phyloP scores from a whole-genome alignment of 2,888 invertebrate species.

The Drosophila leonis region DNA sequence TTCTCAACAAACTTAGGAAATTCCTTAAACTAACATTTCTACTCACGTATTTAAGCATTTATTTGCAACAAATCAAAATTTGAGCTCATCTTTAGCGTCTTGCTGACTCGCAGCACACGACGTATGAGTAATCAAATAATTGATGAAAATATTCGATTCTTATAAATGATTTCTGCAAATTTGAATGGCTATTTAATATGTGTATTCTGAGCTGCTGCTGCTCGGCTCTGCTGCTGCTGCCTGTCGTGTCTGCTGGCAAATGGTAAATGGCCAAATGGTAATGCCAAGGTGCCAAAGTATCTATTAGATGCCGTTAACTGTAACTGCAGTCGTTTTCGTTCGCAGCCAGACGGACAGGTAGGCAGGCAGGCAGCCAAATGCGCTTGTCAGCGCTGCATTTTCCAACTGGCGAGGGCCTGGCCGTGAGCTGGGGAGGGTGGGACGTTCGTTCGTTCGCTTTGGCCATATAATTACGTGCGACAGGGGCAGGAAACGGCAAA shows the following conservation, averaged over 20 bases:
- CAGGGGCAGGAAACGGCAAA: constrained; percentile 74
- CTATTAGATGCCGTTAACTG: constrained; percentile 80
- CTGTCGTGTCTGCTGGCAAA: constrained; percentile 32
- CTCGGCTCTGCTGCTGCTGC: too few species aligned
- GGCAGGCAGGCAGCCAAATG: constrained; percentile 52
- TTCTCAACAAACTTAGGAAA: background rate
- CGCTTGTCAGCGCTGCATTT: constrained; percentile 66
- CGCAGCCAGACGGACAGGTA: too few species aligned
- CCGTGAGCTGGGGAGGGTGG: constrained; percentile 8
- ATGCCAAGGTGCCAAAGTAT: constrained; percentile 79
- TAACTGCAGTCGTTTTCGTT: constrained; percentile 72
- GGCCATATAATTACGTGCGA: constrained; percentile 67
- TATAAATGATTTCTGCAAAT: constrained; percentile 11
- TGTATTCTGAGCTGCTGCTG: background rate
- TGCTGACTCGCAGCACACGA: background rate
- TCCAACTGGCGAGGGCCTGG: constrained; percentile 61
- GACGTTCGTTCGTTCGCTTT: constrained; percentile 19
- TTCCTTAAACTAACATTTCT: background rate
- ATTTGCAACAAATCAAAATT: background rate
- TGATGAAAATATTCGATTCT: background rate
- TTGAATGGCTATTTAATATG: background rate
- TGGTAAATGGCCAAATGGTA: constrained; percentile 61
- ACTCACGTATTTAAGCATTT: background rate
- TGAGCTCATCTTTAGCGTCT: background rate
- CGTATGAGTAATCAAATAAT: constrained; percentile 4